Evolutionary conservation across 2,113 vertebrate genomes (phyloP).

Genomic region (Campylorhamphus procurvoides): DNA sequence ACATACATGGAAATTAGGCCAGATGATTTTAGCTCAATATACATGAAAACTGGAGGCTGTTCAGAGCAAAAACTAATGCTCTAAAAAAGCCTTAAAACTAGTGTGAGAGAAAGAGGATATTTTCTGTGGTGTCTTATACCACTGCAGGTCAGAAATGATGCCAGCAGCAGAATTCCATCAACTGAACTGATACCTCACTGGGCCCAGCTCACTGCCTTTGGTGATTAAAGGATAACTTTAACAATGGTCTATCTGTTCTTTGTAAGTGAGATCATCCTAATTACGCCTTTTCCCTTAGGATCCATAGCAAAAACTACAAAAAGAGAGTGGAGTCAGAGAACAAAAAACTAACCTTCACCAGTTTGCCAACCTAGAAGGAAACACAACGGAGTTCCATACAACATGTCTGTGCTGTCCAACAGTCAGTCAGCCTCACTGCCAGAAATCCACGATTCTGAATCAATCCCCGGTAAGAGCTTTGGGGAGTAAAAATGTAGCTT

Average conservation of each 20-base stretch:
- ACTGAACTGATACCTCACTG: neutral
- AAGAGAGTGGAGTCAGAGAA: neutral
- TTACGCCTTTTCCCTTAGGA: neutral
- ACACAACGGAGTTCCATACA: neutral
- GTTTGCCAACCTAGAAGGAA: neutral
- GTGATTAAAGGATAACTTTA: neutral
- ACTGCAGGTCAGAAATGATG: neutral
- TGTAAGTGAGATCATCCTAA: neutral
- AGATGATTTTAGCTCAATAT: conserved; percentile 36
- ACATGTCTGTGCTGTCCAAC: neutral
- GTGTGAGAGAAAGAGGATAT: neutral
- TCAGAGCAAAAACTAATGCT: neutral
- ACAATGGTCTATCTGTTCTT: conserved; percentile 7
- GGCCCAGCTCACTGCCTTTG: neutral
- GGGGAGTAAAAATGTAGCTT: neutral
- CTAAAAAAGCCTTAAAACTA: conserved; percentile 32
- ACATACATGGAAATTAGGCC: neutral
- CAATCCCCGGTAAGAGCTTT: conserved; percentile 19
- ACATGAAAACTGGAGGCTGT: conserved; percentile 20
- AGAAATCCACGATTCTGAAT: neutral
- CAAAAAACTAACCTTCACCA: neutral
- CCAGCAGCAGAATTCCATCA: neutral
- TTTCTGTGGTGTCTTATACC: neutral
- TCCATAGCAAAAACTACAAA: neutral
- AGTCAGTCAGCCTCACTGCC: neutral